phyloP scores from a whole-genome alignment of 37 sponge, comb jelly and placozoan species.

The Spongilla lacustris region DNA sequence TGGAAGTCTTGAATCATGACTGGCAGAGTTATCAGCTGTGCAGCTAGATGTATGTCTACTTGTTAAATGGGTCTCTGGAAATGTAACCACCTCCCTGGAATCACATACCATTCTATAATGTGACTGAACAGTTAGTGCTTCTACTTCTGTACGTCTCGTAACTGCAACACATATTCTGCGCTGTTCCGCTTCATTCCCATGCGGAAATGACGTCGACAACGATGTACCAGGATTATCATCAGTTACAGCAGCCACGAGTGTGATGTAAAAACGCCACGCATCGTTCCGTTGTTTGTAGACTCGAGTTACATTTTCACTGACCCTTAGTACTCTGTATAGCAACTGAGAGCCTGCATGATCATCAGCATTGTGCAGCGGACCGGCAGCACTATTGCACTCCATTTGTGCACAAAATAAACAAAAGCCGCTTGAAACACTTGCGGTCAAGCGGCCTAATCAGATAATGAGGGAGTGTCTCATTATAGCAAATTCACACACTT shows the following conservation, averaged over 20 bases:
- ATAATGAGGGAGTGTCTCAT: neutral
- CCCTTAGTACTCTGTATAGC: slow-evolving; percentile 1
- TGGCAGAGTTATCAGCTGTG: neutral
- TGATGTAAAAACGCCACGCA: neutral
- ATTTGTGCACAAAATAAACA: neutral
- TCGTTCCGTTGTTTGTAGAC: neutral
- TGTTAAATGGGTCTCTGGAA: neutral
- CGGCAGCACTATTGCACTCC: neutral
- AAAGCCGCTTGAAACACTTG: neutral
- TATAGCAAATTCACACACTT: neutral
- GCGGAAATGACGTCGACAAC: neutral
- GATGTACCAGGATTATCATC: neutral
- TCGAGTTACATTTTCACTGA: neutral
- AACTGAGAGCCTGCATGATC: slow-evolving; percentile 1
- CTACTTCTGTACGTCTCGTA: neutral
- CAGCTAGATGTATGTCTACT: neutral
- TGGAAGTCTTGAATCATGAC: neutral
- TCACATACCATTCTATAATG: neutral
- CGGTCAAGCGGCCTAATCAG: neutral
- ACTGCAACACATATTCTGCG: neutral
- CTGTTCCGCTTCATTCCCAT: neutral
- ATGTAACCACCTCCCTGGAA: neutral
- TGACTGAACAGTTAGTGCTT: neutral
- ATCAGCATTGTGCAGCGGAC: neutral
- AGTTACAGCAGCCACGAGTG: neutral